Evolutionary conservation across 2,888 invertebrate species (phyloP), one percentile per base, ranked within the genome.

Genomic region (Plagiodera versicolora): DNA sequence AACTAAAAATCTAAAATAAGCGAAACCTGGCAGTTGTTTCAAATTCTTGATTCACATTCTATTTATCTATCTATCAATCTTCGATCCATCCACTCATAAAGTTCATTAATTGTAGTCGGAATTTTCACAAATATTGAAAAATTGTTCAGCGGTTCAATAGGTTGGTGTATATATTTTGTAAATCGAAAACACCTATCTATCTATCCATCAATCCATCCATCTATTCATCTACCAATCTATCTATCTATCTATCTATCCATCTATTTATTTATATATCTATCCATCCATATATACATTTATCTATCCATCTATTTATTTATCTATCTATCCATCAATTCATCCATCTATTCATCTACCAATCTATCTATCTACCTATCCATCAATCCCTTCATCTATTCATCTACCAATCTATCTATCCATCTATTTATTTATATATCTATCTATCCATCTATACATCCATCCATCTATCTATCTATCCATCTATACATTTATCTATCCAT

Each of bases 401-500:
- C 32, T 32, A 32, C 10, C 32, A 10, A 32, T 32, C 32, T 32
- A 32, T 32, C 32, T 32, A 32, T 32, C 32, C 10, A 32, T 32
- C 32, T 32, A 32, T 32, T 11, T 32, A 32, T 32, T 11, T 32
- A 32, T 32, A 6, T 32, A 32, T 32, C 32, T 32, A 32, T 32
- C 32, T 32, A 32, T 32, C 32, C 10, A 32, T 32, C 32, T 32
- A 32, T 32, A 6, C 10, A 32, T 32, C 32, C 10, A 32, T 32
- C 32, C 10, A 39, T 39, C 39, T 14, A 14, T 39, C 39, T n/a
- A 39, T 39, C 14, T 44, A 44, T 50, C 50, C 28, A 50, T 50
- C 50, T 50, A 50, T 50, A 24, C 28, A 50, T 50, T 28, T 50
- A 50, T 50, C 50, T 50, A 50, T 50, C 50, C 28, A 50, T 50